These are phyloP conservation scores for Desmophyllum pertusum DNA, from an alignment of 92 coral and sea anemone genomes.

Conservation along the genomic window DNA sequence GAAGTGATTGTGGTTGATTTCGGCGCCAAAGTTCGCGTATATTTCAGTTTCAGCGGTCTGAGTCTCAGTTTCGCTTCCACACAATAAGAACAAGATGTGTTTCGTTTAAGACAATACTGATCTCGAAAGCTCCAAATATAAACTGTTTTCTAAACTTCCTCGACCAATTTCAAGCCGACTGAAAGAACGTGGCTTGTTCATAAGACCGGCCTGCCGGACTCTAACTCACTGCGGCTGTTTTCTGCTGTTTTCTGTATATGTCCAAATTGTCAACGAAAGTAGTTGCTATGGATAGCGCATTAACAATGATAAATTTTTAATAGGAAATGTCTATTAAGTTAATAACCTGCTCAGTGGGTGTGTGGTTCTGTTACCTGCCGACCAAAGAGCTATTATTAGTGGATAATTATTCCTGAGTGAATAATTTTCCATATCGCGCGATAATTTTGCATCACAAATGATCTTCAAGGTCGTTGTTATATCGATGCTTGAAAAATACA, in stretches of 20 bases:
- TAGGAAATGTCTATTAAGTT: constrained; percentile 16
- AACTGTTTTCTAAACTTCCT: neutral
- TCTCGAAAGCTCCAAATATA: neutral
- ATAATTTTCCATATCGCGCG: neutral
- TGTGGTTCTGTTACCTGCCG: neutral
- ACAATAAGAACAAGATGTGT: neutral
- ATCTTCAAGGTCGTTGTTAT: neutral
- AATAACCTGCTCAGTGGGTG: constrained; percentile 24
- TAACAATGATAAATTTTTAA: constrained; percentile 32
- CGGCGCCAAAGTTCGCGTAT: neutral
- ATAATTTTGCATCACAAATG: neutral
- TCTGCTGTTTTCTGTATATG: neutral
- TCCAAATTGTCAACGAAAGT: neutral
- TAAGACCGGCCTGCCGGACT: neutral
- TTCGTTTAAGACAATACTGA: neutral
- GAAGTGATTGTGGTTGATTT: neutral
- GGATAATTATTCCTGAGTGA: neutral
- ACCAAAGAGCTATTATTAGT: neutral
- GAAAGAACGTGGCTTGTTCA: neutral
- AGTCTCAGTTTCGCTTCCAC: neutral
- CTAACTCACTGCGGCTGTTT: neutral
- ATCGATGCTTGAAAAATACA: neutral
- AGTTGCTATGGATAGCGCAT: constrained; percentile 28
- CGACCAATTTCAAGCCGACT: neutral
- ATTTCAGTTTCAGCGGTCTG: neutral